These are phyloP conservation scores for Luehdorfia chinensis DNA, from an alignment of 1,140 invertebrate species.

Conservation along the genomic window DNA sequence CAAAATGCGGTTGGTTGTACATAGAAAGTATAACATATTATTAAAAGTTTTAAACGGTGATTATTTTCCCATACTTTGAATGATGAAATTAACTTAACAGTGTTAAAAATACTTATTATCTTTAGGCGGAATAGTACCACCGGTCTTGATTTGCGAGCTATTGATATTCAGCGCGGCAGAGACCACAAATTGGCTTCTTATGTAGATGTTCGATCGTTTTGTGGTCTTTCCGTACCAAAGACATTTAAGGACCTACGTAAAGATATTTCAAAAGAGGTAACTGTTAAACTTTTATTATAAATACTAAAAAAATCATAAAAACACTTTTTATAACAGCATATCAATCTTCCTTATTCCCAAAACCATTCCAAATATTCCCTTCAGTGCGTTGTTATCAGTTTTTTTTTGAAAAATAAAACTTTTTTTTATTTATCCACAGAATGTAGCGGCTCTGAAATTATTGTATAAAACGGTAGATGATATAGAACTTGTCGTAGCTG, in stretches of 20 bases:
- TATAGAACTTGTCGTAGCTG: conserved; percentile 93
- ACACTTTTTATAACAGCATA: not conserved
- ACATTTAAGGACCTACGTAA: conserved; percentile 87
- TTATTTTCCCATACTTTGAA: no score
- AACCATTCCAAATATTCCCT: no score
- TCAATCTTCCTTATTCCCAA: not conserved
- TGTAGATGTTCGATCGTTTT: conserved; percentile 87
- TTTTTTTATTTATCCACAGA: conserved; percentile 61
- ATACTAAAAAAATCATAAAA: no score
- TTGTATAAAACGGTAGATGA: conserved; percentile 87
- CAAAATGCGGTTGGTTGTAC: no score
- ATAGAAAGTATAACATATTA: no score
- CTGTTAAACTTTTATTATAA: not conserved
- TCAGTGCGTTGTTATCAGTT: no score
- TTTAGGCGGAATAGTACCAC: conserved; percentile 80
- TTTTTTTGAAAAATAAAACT: not conserved
- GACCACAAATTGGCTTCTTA: conserved; percentile 93
- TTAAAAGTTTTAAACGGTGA: no score
- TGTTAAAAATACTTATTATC: no score
- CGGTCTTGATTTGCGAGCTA: conserved; percentile 88
- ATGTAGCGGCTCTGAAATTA: conserved; percentile 79
- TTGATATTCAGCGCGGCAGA: conserved; percentile 92
- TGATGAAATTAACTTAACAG: no score
- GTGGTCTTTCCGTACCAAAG: conserved; percentile 84
- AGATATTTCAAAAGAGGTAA: conserved; percentile 83